A percentile compares a stretch with the other conserved stretches of the same genome.
Evolutionary conservation across 2,113 vertebrate genomes (phyloP).

Genomic region (Pollachius pollachius): DNA sequence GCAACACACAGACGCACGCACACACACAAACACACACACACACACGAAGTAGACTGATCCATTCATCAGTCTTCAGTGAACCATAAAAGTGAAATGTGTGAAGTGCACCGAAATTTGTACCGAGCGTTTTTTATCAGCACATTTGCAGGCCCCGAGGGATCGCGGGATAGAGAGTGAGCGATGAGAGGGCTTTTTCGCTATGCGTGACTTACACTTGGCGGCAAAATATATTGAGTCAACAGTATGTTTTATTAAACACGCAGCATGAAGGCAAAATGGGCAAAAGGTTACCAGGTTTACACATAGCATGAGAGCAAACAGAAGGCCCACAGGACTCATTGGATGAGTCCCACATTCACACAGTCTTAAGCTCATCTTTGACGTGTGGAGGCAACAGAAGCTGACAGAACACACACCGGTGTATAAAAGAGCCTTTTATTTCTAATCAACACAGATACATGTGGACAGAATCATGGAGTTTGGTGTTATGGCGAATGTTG

Average conservation of each 20-base stretch:
- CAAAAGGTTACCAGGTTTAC: slow-evolving; percentile 41
- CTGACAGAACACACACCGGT: slow-evolving; percentile 12
- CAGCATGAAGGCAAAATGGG: slow-evolving; percentile 34
- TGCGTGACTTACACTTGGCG: slow-evolving; percentile 64
- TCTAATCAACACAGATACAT: slow-evolving; percentile 66
- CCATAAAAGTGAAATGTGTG: slow-evolving; percentile 25
- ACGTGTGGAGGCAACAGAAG: background rate
- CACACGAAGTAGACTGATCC: slow-evolving; percentile 18
- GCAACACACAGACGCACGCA: slow-evolving; percentile 10
- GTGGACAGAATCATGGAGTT: slow-evolving; percentile 37
- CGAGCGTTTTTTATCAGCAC: slow-evolving; percentile 23
- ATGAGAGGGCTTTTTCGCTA: slow-evolving; percentile 63
- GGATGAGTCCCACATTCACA: background rate
- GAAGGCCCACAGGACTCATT: slow-evolving; percentile 23
- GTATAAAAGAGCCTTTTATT: slow-evolving; percentile 68
- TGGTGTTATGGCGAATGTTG: slow-evolving; percentile 29
- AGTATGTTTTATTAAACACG: slow-evolving; percentile 58
- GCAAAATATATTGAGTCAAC: slow-evolving; percentile 46
- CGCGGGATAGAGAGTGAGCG: slow-evolving; percentile 48
- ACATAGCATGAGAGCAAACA: slow-evolving; percentile 33
- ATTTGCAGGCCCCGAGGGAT: slow-evolving; percentile 24
- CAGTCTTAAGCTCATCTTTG: background rate
- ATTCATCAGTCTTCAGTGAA: slow-evolving; percentile 50
- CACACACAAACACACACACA: slow-evolving; percentile 23
- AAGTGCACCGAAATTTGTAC: slow-evolving; percentile 43